Percentiles rank a stretch among this genome's conserved stretches.
These are phyloP conservation scores for Dascillus cervinus DNA, from an alignment of 2,888 invertebrate species.

Conservation along the genomic window DNA sequence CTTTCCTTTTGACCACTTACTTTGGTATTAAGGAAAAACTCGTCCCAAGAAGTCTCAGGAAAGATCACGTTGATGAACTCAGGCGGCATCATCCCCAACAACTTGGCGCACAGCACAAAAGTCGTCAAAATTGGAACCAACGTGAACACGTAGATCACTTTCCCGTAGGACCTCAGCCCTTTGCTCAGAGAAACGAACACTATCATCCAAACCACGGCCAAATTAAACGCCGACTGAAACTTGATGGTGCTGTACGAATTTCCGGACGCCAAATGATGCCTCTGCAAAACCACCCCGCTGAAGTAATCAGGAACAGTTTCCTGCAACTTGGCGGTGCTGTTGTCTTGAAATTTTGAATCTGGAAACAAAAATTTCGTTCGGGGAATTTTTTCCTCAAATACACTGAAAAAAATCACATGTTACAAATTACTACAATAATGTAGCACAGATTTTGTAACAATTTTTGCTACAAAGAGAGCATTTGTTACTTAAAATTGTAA, in stretches of 20 bases:
- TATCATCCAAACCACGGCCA: slow-evolving; percentile 85
- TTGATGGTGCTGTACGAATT: slow-evolving; percentile 57
- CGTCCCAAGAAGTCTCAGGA: slow-evolving; percentile 72
- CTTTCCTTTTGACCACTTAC: slow-evolving; percentile 41
- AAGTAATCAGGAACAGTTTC: slow-evolving; percentile 81
- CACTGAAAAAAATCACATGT: too few species aligned
- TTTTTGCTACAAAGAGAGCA: too few species aligned
- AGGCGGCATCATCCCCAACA: slow-evolving; percentile 64
- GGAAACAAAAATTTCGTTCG: too few species aligned
- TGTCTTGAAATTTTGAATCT: slow-evolving; percentile 28
- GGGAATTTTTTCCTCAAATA: too few species aligned
- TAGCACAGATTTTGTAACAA: too few species aligned
- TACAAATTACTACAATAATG: too few species aligned
- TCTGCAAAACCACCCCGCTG: slow-evolving; percentile 74
- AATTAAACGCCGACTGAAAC: slow-evolving; percentile 84
- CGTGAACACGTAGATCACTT: slow-evolving; percentile 73
- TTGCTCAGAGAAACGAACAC: slow-evolving; percentile 82
- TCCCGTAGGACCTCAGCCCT: slow-evolving; percentile 77
- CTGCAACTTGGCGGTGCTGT: slow-evolving; percentile 50
- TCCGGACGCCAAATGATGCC: slow-evolving; percentile 41
- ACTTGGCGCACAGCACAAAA: slow-evolving; percentile 64
- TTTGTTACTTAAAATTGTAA: too few species aligned
- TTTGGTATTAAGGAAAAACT: slow-evolving; percentile 77
- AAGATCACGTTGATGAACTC: slow-evolving; percentile 63
- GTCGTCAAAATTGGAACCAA: slow-evolving; percentile 71